These are phyloP conservation scores for Lonchura striata DNA, from an alignment of 2,113 vertebrate species.

Conservation along the genomic window DNA sequence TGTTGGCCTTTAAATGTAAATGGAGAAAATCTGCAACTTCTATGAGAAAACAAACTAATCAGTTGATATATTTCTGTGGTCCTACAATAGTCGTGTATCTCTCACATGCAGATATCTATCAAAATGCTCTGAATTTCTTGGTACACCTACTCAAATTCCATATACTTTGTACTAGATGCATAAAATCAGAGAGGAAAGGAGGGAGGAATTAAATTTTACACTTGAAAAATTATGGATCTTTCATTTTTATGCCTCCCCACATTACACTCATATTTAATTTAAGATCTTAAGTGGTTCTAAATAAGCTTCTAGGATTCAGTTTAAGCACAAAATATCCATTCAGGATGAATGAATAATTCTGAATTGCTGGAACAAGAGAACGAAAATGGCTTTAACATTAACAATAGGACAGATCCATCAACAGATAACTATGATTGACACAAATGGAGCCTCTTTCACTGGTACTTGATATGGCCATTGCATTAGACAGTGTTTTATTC, in stretches of 20 bases:
- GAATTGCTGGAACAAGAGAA: constrained; percentile 4
- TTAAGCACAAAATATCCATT: constrained; percentile 28
- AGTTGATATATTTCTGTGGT: background rate
- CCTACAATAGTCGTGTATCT: background rate
- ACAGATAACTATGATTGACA: background rate
- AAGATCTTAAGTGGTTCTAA: constrained; percentile 11
- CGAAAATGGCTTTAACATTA: background rate
- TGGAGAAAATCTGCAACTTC: background rate
- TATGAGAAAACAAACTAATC: background rate
- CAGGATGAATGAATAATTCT: background rate
- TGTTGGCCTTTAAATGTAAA: constrained; percentile 4
- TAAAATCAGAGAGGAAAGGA: background rate
- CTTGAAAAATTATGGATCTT: constrained; percentile 10
- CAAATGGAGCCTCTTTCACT: background rate
- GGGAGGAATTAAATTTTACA: constrained; percentile 13
- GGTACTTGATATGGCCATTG: background rate
- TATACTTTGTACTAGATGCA: background rate
- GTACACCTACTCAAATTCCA: background rate
- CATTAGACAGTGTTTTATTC: background rate
- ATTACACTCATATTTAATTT: constrained; percentile 5
- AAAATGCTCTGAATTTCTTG: background rate
- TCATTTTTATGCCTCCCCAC: background rate
- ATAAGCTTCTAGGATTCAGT: constrained; percentile 1
- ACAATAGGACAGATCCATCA: background rate
- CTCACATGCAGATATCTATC: background rate